These are phyloP conservation scores for Herpetotheres cachinnans DNA, from an alignment of 2,113 vertebrate genomes.

Conservation along the genomic window DNA sequence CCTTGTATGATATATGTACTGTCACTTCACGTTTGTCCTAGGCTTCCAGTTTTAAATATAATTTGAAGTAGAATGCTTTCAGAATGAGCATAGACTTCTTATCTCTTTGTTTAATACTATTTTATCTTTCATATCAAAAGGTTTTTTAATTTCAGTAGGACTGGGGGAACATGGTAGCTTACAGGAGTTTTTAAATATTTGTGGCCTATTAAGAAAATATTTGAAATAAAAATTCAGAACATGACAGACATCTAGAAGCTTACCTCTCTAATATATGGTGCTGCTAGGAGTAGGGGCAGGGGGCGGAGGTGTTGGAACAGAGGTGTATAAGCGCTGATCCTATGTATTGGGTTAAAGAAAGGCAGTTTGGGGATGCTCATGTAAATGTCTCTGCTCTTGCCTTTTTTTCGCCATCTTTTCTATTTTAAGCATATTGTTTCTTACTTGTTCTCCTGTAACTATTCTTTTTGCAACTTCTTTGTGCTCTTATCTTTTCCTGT, in stretches of 20 bases:
- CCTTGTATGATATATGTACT: not conserved
- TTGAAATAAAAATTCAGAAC: not conserved
- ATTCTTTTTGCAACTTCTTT: not conserved
- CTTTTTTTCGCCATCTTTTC: not conserved
- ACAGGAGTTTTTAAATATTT: not conserved
- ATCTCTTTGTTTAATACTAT: not conserved
- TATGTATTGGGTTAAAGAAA: not conserved
- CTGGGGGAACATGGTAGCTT: not conserved
- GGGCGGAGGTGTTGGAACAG: not conserved
- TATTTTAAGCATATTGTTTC: not conserved
- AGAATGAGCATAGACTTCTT: not conserved
- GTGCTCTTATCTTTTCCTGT: not conserved
- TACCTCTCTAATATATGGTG: not conserved
- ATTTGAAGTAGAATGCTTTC: not conserved
- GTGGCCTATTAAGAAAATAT: not conserved
- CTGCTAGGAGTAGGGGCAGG: not conserved
- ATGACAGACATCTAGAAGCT: not conserved
- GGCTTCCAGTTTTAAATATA: not conserved
- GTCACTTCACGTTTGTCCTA: not conserved
- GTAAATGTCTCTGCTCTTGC: not conserved
- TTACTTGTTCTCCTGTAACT: not conserved
- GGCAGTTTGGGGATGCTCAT: not conserved
- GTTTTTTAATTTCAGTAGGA: not conserved
- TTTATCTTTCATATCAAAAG: not conserved
- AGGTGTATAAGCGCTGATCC: not conserved